Evolutionary conservation across 2,113 vertebrate species (phyloP).

Genomic region (Callocephalon fimbriatum): DNA sequence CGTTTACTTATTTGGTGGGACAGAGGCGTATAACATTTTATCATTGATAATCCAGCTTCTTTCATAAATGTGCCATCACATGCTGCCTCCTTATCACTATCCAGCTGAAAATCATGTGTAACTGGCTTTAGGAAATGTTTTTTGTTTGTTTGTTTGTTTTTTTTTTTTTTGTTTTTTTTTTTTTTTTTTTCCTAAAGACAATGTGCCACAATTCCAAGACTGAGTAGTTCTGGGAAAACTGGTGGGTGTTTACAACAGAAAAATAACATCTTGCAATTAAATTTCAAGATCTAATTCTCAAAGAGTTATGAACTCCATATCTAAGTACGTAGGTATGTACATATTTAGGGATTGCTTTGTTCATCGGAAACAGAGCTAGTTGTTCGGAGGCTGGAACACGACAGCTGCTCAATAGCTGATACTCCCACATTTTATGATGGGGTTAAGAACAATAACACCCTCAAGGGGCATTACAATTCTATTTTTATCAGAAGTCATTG

Average conservation of each 20-base stretch:
- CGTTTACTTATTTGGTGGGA: not conserved
- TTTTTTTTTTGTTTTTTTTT: too few species aligned
- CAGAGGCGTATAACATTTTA: not conserved
- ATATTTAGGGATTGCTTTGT: conserved; percentile 2
- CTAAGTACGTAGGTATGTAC: not conserved
- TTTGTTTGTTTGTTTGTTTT: too few species aligned
- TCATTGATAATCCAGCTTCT: not conserved
- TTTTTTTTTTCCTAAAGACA: not conserved
- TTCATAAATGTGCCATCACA: not conserved
- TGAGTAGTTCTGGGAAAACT: not conserved
- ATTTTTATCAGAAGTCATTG: not conserved
- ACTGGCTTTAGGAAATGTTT: not conserved
- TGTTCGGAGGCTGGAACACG: not conserved
- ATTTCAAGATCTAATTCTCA: not conserved
- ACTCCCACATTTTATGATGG: not conserved
- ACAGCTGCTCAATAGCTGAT: not conserved
- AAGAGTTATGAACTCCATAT: not conserved
- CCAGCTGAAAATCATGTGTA: not conserved
- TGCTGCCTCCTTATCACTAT: not conserved
- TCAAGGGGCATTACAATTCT: not conserved
- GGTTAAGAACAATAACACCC: not conserved
- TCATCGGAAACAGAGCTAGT: not conserved
- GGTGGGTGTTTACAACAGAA: conserved; percentile 22
- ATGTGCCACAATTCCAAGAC: conserved; percentile 23
- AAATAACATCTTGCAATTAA: not conserved